Evolutionary conservation across 1,140 invertebrate genomes (phyloP).

Genomic region (Musca domestica): DNA sequence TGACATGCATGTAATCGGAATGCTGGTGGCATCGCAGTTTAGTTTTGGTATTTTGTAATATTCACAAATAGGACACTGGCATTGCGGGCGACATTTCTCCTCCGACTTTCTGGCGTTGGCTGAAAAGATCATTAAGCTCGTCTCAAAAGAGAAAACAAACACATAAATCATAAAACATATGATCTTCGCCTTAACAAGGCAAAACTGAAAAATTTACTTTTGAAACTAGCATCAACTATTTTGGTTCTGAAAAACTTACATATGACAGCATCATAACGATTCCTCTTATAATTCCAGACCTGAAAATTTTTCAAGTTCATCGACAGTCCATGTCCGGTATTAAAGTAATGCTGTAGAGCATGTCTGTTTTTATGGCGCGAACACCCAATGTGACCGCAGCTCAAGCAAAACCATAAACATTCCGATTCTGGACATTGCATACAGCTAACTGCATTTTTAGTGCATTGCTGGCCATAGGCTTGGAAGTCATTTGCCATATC

Average conservation of each 20-base stretch:
- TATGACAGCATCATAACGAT: no score
- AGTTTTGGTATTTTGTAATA: background rate
- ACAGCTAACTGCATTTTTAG: background rate
- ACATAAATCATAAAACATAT: no score
- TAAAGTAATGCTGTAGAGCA: background rate
- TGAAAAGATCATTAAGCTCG: no score
- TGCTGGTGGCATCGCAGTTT: background rate
- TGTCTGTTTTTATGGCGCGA: background rate
- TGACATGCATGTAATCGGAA: background rate
- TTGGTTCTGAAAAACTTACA: no score
- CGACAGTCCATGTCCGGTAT: background rate
- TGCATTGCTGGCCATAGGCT: no score
- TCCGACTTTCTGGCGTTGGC: background rate
- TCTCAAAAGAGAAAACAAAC: no score
- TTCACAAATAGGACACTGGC: background rate
- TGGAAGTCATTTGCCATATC: background rate
- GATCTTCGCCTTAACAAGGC: no score
- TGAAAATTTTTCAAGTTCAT: background rate
- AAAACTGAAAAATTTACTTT: no score
- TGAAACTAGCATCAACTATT: no score
- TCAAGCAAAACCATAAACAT: background rate
- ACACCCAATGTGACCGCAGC: constrained; percentile 1
- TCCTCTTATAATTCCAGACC: background rate
- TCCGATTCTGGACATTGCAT: background rate
- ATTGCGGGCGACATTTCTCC: background rate